phyloP scores from a whole-genome alignment of 2,797 vertebrate genomes.

The Ceryle rudis region DNA sequence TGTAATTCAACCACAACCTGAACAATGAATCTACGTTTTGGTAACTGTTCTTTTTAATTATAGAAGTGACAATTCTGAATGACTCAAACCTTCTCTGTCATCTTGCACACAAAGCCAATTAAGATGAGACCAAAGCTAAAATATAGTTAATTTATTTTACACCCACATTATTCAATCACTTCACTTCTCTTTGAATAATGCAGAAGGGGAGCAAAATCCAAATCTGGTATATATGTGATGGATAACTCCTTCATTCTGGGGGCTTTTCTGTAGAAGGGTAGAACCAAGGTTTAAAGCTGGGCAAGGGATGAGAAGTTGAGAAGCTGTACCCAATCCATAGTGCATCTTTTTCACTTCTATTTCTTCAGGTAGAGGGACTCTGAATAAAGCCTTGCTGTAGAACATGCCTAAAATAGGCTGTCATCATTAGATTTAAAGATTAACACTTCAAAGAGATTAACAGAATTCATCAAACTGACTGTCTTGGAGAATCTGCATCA shows the following conservation, averaged over 20 bases:
- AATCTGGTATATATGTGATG: neutral
- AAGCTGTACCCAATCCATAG: neutral
- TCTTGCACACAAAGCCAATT: slow-evolving; percentile 50
- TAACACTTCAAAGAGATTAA: neutral
- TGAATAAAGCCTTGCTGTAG: neutral
- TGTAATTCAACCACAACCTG: slow-evolving; percentile 61
- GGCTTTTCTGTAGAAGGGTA: neutral
- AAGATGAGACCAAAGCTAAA: slow-evolving; percentile 49
- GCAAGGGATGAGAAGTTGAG: neutral
- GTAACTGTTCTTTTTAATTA: slow-evolving; percentile 74
- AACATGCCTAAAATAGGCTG: neutral
- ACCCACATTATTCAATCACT: neutral
- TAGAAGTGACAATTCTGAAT: slow-evolving; percentile 55
- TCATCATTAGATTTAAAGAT: neutral
- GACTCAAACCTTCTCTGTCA: slow-evolving; percentile 44
- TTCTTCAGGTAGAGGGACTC: neutral
- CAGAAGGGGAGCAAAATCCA: neutral
- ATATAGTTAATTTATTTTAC: neutral
- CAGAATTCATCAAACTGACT: neutral
- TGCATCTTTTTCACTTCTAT: neutral
- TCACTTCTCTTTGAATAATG: neutral
- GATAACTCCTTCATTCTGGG: neutral
- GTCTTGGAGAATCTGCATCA: neutral
- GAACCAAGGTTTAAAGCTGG: neutral
- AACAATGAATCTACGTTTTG: slow-evolving; percentile 56